Conservation (phyloP, 2,888 invertebrate species). For the Siphonodentalium dalli region DNA sequence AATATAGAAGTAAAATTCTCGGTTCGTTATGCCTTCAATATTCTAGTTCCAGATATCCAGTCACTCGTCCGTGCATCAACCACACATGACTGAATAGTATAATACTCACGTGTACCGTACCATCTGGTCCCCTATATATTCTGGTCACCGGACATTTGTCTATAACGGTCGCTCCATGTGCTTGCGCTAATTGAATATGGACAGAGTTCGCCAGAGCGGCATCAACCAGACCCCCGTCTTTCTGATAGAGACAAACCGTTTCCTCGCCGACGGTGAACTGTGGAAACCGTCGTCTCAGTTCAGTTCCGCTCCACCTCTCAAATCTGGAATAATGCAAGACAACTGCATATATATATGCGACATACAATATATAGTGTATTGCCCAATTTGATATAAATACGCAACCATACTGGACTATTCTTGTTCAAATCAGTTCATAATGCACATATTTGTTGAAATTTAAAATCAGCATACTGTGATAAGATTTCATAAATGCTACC, state of each 20-base stretch:
- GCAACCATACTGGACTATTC: too few species aligned
- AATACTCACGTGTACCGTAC: conserved; percentile 34
- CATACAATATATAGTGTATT: too few species aligned
- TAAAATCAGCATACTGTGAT: too few species aligned
- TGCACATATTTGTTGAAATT: too few species aligned
- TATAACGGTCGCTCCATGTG: conserved; percentile 51
- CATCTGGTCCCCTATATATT: conserved; percentile 35
- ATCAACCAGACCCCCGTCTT: conserved; percentile 59
- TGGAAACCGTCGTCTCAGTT: conserved; percentile 41
- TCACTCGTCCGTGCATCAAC: too few species aligned
- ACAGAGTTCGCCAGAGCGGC: conserved; percentile 57
- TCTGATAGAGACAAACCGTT: conserved; percentile 48
- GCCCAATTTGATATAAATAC: too few species aligned
- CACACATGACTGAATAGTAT: too few species aligned
- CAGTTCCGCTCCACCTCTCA: conserved; percentile 37
- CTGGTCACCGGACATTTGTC: conserved; percentile 52
- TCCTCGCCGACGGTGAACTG: conserved; percentile 47
- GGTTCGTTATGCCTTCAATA: too few species aligned
- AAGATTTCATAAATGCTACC: too few species aligned
- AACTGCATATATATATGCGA: background rate
- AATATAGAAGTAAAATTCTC: too few species aligned
- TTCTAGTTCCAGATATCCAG: too few species aligned
- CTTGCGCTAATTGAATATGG: conserved; percentile 58
- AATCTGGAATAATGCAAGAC: conserved; percentile 27
- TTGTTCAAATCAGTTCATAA: too few species aligned